These are phyloP conservation scores for Sapayoa aenigma DNA, from an alignment of 2,113 vertebrate species.

Conservation along the genomic window DNA sequence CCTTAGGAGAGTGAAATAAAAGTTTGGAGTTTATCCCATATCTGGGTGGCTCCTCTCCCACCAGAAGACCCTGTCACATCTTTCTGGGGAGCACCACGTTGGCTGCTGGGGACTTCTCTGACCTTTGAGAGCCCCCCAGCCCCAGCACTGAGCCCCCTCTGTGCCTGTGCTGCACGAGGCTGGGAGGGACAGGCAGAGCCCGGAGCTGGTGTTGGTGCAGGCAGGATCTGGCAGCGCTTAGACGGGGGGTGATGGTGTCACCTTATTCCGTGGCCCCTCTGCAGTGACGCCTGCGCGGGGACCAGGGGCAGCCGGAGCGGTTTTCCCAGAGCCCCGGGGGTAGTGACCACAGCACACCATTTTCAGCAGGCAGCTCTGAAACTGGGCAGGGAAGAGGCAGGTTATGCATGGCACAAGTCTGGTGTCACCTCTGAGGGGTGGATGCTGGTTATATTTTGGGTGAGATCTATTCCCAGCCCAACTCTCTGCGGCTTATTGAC, in stretches of 20 bases:
- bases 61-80: accelerated
- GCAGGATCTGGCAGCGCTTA: not conserved
- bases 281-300: not conserved
- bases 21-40: accelerated
- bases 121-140: not conserved
- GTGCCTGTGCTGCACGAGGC: not conserved
- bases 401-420: not conserved
- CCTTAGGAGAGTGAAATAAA: not conserved
- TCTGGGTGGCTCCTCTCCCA: accelerated
- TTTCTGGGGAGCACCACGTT: not conserved
- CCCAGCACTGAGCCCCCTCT: not conserved
- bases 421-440: accelerated
- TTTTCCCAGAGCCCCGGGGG: not conserved
- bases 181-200: not conserved
- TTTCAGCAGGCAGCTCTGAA: constrained; percentile 67
- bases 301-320: not conserved
- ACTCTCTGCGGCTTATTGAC: not conserved
- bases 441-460: not conserved
- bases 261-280: not conserved
- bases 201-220: accelerated
- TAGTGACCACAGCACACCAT: constrained; percentile 49
- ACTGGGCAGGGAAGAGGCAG: not conserved
- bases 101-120: not conserved
- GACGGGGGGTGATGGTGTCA: not conserved
- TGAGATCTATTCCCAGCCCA: not conserved